Percentiles rank a stretch among this genome's conserved stretches.
Evolutionary conservation across 1,140 invertebrate species (phyloP).

Genomic region (Penaeus indicus): DNA sequence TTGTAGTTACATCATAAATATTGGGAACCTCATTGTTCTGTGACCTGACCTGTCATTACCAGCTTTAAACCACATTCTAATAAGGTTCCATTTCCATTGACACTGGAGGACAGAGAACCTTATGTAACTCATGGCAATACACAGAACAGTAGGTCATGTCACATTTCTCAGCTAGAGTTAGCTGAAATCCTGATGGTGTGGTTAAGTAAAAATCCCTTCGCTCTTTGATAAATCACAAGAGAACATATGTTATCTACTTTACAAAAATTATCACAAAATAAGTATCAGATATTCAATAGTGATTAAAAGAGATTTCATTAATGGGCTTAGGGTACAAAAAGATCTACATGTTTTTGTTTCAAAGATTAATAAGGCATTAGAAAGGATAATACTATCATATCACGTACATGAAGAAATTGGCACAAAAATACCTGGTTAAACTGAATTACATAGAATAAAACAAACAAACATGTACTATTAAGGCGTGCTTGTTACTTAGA

Average conservation of each 20-base stretch:
- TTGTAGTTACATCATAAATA: conserved; percentile 50
- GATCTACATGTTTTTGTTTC: too few relatives aligned
- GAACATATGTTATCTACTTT: conserved; percentile 1
- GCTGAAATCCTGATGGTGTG: conserved; percentile 46
- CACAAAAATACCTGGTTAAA: too few relatives aligned
- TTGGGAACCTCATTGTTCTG: not conserved
- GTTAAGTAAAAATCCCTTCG: conserved; percentile 36
- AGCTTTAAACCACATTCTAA: conserved; percentile 29
- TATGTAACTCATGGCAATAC: conserved; percentile 45
- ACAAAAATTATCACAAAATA: too few relatives aligned
- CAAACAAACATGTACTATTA: too few relatives aligned
- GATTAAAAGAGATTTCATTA: too few relatives aligned
- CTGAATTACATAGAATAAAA: too few relatives aligned
- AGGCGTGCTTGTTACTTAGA: too few relatives aligned
- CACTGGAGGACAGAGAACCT: conserved; percentile 47
- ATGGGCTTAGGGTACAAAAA: too few relatives aligned
- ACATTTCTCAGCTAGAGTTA: conserved; percentile 28
- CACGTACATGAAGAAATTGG: too few relatives aligned
- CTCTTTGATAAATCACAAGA: not conserved
- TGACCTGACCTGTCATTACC: conserved; percentile 49
- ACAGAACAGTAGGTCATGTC: conserved; percentile 47
- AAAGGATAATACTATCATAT: too few relatives aligned
- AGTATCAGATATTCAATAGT: too few relatives aligned
- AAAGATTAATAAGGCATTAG: too few relatives aligned
- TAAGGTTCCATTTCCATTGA: conserved; percentile 54